Evolutionary conservation across 2,113 vertebrate species (phyloP), one percentile per base, ranked within the genome.

Genomic region (Tenrec ecaudatus): DNA sequence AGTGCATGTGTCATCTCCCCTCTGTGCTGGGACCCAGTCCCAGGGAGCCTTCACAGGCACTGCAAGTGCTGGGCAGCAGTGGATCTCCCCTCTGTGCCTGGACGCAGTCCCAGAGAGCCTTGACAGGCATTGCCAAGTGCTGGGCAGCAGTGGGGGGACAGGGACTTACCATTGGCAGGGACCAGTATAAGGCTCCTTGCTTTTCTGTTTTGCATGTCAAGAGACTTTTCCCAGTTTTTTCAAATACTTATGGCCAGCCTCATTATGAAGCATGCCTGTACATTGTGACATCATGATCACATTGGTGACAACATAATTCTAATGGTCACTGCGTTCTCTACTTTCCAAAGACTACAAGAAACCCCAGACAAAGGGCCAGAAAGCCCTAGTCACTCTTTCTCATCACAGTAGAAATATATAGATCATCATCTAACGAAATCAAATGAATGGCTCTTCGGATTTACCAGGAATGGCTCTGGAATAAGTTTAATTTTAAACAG

Each of bases 231-330:
- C 33, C 58, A 91, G 14, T 38, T 86, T 47, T 57, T 69, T 82
- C 83, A 64, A 82, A 73, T 68, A 71, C 31, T 86, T 43, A 95
- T 2, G 25, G 81, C 47, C 58, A 92, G 78, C 16, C 69, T 94
- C 76, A 86, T 79, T 87, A 79, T 27, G 82, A 95, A 87, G 71
- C 27, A 87, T 11, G 66, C 27, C 58, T 92, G n/a, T 22, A 88
- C 0, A 83, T 57, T 91, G 43, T 94, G 88, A 95, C 31, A 79
- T 89, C 90, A 95, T 23, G 76, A 60, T 69, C 23, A 71, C 40
- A 82, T 43, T n/a, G 64, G 57, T 94, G 95, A 95, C 68, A 77
- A 78, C 90, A 92, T 71, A 96, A 95, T 91, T 87, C 60, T 40
- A 78, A 89, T 87, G 38, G 79, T n/a, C 43, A 62, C 40, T 79